These are phyloP conservation scores for Syngnathus floridae DNA, from an alignment of 2,113 vertebrate genomes.

Conservation along the genomic window DNA sequence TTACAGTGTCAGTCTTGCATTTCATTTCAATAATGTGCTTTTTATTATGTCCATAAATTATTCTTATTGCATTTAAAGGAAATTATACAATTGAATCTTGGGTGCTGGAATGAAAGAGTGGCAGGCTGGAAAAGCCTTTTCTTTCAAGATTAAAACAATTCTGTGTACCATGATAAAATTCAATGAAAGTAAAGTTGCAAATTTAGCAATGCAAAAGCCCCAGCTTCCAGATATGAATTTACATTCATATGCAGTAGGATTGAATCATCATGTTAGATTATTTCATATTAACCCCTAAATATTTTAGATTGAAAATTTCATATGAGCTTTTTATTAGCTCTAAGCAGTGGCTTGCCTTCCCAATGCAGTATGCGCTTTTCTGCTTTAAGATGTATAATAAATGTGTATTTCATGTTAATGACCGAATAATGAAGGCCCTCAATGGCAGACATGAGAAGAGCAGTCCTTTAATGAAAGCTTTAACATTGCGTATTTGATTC, in stretches of 20 bases:
- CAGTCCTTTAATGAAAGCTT: constrained; percentile 66
- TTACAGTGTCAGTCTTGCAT: too few relatives aligned
- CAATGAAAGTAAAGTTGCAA: not conserved
- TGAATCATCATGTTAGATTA: constrained; percentile 11
- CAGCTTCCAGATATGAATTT: not conserved
- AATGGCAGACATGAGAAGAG: constrained; percentile 57
- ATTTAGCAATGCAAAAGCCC: not conserved
- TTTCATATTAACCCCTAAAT: constrained; percentile 37
- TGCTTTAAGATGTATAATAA: constrained; percentile 75
- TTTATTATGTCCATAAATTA: too few relatives aligned
- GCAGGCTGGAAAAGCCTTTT: not conserved
- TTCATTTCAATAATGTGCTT: too few relatives aligned
- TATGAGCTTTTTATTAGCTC: constrained; percentile 55
- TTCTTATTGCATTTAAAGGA: not conserved
- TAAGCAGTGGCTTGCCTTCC: constrained; percentile 24
- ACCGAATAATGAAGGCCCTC: constrained; percentile 71
- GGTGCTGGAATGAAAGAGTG: not conserved
- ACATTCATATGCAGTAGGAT: constrained; percentile 6
- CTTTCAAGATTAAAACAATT: constrained; percentile 2
- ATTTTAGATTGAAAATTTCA: constrained; percentile 58
- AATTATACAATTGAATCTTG: too few relatives aligned
- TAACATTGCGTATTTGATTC: constrained; percentile 73
- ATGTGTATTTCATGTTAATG: constrained; percentile 75
- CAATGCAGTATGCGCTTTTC: constrained; percentile 66
- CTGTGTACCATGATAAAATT: constrained; percentile 12